A percentile compares a stretch with the other conserved stretches of the same genome.
These are phyloP conservation scores for Portunus trituberculatus DNA, from an alignment of 1,140 invertebrate species.

Conservation along the genomic window DNA sequence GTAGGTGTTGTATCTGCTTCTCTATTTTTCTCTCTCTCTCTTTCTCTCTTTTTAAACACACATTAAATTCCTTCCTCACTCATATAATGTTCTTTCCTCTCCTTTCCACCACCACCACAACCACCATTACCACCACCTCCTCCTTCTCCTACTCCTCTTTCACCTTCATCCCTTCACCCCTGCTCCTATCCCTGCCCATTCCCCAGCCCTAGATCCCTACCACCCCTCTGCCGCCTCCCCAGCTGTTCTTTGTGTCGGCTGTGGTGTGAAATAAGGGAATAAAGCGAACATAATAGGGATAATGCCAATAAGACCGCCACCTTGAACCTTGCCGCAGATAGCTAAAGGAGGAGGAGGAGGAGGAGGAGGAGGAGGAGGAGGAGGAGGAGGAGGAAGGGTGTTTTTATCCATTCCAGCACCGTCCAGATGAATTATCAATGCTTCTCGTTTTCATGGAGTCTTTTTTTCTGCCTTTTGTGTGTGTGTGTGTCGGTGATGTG, in stretches of 20 bases:
- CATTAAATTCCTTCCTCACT: not conserved
- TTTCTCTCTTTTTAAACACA: not conserved
- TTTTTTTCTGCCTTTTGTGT: not conserved
- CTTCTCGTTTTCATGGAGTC: not conserved
- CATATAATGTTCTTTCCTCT: not conserved
- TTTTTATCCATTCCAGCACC: too few species aligned
- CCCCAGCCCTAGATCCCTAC: not conserved
- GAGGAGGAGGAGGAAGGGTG: not conserved
- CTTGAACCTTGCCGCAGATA: not conserved
- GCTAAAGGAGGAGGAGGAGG: slow-evolving; percentile 8
- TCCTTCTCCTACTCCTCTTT: not conserved
- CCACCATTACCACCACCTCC: not conserved
- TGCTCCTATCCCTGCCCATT: not conserved
- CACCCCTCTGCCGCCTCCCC: not conserved
- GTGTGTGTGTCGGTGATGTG: too few species aligned
- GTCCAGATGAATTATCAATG: slow-evolving; percentile 3
- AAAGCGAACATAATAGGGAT: slow-evolving; percentile 70
- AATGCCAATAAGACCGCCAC: slow-evolving; percentile 67
- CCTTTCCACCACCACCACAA: not conserved
- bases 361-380: not conserved
- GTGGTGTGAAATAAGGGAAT: slow-evolving; percentile 75
- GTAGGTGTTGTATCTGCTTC: too few species aligned
- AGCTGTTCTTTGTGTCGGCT: slow-evolving; percentile 71
- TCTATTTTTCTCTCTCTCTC: not conserved
- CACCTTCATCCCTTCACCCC: not conserved